These are phyloP conservation scores for Calliopsis andreniformis DNA, from an alignment of 1,140 invertebrate genomes.

Conservation along the genomic window DNA sequence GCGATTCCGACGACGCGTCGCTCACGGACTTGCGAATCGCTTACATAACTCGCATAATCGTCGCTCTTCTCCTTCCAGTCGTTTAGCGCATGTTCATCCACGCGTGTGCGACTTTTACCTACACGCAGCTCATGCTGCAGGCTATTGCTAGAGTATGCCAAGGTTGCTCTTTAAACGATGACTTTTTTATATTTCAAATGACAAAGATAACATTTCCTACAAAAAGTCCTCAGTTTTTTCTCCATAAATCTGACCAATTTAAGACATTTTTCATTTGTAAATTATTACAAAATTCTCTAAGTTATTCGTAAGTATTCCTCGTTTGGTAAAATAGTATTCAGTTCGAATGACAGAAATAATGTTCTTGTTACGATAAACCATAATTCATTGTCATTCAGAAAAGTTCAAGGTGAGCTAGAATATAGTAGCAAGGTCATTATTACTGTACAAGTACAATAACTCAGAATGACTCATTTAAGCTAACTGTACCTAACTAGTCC, in stretches of 20 bases:
- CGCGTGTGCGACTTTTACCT: conserved; percentile 55
- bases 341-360: too few relatives aligned
- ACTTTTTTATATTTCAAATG: conserved; percentile 37
- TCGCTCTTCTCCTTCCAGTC: conserved; percentile 18
- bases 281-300: too few relatives aligned
- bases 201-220: neutral
- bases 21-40: conserved; percentile 47
- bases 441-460: too few relatives aligned
- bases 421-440: neutral
- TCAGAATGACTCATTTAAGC: too few relatives aligned
- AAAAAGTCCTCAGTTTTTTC: conserved; percentile 9
- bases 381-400: too few relatives aligned
- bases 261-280: too few relatives aligned
- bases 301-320: too few relatives aligned
- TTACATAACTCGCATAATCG: conserved; percentile 62
- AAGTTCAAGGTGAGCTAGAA: conserved; percentile 24
- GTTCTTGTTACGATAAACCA: too few relatives aligned
- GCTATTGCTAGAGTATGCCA: conserved; percentile 58
- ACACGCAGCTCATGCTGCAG: conserved; percentile 38
- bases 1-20: conserved; percentile 17
- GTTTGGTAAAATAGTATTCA: too few relatives aligned
- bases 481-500: too few relatives aligned
- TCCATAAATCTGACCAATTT: too few relatives aligned
- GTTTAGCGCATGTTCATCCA: conserved; percentile 8
- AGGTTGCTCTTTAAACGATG: conserved; percentile 49